A percentile compares a stretch with the other conserved stretches of the same genome.
Evolutionary conservation across 2,797 vertebrate genomes (phyloP).

Genomic region (Poeciliopsis gracilis): DNA sequence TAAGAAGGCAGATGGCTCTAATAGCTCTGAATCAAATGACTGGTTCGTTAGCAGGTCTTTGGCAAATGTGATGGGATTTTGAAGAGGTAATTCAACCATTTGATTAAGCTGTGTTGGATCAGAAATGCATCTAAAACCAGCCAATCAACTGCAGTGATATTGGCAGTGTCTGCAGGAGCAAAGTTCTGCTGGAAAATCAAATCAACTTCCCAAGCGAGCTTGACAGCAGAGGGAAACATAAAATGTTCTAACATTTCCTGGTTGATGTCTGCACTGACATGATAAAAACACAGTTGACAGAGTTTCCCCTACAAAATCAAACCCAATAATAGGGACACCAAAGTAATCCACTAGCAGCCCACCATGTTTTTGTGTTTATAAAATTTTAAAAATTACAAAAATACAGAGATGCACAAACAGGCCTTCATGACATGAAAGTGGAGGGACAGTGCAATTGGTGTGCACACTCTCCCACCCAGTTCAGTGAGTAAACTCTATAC

Average conservation of each 20-base stretch:
- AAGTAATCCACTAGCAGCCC: too few species aligned
- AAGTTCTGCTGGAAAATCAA: neutral
- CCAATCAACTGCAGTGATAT: neutral
- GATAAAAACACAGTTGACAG: neutral
- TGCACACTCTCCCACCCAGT: too few species aligned
- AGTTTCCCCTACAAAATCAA: too few species aligned
- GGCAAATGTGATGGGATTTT: neutral
- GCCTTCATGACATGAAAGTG: too few species aligned
- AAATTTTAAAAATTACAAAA: too few species aligned
- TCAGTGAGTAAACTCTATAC: too few species aligned
- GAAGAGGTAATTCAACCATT: neutral
- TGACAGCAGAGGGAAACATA: neutral
- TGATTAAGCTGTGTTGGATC: neutral
- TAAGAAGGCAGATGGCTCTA: neutral
- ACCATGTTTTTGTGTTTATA: too few species aligned
- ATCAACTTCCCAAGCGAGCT: neutral
- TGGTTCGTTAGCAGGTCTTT: neutral
- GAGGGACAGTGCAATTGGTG: too few species aligned
- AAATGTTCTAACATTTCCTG: neutral
- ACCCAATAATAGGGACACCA: too few species aligned
- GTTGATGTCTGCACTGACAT: neutral
- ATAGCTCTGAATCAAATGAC: neutral
- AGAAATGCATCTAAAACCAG: neutral
- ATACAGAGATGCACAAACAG: too few species aligned
- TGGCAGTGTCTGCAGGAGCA: neutral